Conservation (phyloP, 1,140 invertebrate species). For the Eupristina koningsbergeri region DNA sequence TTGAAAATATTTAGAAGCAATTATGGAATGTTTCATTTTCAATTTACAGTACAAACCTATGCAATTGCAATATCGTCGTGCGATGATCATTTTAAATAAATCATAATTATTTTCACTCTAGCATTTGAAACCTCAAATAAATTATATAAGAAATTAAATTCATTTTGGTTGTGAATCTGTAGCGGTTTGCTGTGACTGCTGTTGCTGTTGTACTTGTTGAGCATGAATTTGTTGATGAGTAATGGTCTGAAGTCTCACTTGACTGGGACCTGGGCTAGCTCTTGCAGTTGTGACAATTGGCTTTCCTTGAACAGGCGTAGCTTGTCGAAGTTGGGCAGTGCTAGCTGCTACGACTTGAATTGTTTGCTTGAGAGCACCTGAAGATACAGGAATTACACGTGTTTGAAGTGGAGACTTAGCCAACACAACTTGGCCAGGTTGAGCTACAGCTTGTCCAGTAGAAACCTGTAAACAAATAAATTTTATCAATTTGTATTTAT, state of each 20-base stretch:
- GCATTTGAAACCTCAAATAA: not conserved
- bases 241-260: constrained; percentile 70
- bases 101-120: not conserved
- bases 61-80: constrained; percentile 24
- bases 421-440: constrained; percentile 68
- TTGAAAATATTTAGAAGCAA: constrained; percentile 35
- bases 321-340: constrained; percentile 67
- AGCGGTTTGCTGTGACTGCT: constrained; percentile 58
- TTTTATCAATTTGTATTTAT: not conserved
- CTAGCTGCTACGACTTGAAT: constrained; percentile 74
- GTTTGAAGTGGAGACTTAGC: constrained; percentile 70
- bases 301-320: constrained; percentile 66
- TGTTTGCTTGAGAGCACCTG: constrained; percentile 72
- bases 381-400: constrained; percentile 73
- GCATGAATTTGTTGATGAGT: constrained; percentile 59
- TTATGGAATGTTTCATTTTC: constrained; percentile 47
- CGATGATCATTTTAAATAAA: constrained; percentile 2
- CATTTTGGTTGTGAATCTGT: constrained; percentile 63
- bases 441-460: constrained; percentile 62
- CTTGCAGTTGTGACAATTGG: constrained; percentile 66
- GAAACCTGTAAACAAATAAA: constrained; percentile 61
- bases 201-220: constrained; percentile 37
- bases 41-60: constrained; percentile 38
- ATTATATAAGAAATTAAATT: constrained; percentile 47
- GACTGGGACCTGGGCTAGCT: constrained; percentile 67